Percentiles rank a stretch among this genome's conserved stretches.
Conservation (phyloP, 2,888 invertebrate species). For the Thecocarcelia acutangulata region DNA sequence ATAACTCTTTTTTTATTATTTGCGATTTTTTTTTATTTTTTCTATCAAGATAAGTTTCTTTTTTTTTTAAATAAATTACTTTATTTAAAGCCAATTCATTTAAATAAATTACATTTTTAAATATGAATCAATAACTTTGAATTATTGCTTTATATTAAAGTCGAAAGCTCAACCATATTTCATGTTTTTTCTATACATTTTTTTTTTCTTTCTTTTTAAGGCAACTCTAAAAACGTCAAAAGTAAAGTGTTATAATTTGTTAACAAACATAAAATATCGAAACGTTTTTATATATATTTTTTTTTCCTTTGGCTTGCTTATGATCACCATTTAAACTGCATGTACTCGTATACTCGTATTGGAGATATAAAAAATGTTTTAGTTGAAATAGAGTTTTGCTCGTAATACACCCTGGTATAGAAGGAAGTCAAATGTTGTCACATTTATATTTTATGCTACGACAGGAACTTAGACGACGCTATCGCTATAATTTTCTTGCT, state of each 20-base stretch:
- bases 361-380: slow-evolving; percentile 12
- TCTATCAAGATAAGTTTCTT: too few species aligned
- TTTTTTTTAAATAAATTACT: not conserved
- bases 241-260: slow-evolving; percentile 57
- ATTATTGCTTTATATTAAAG: slow-evolving; percentile 37
- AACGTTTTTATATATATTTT: slow-evolving; percentile 27
- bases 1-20: too few species aligned
- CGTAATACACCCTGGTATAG: slow-evolving; percentile 50
- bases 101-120: slow-evolving; percentile 30
- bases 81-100: slow-evolving; percentile 28
- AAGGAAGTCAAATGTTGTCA: slow-evolving; percentile 69
- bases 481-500: slow-evolving; percentile 31
- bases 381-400: slow-evolving; percentile 55
- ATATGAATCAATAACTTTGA: slow-evolving; percentile 34
- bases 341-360: slow-evolving; percentile 20
- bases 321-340: slow-evolving; percentile 49
- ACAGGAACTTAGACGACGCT: slow-evolving; percentile 29
- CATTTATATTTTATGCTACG: slow-evolving; percentile 58
- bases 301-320: not conserved
- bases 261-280: slow-evolving; percentile 36
- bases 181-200: slow-evolving; percentile 5
- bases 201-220: not conserved
- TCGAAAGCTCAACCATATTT: slow-evolving; percentile 31
- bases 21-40: too few species aligned
- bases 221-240: slow-evolving; percentile 52